Percentiles rank a stretch among this genome's conserved stretches.
Conservation (phyloP, 1,140 invertebrate genomes). For the Thalassaphorura encarpata region DNA sequence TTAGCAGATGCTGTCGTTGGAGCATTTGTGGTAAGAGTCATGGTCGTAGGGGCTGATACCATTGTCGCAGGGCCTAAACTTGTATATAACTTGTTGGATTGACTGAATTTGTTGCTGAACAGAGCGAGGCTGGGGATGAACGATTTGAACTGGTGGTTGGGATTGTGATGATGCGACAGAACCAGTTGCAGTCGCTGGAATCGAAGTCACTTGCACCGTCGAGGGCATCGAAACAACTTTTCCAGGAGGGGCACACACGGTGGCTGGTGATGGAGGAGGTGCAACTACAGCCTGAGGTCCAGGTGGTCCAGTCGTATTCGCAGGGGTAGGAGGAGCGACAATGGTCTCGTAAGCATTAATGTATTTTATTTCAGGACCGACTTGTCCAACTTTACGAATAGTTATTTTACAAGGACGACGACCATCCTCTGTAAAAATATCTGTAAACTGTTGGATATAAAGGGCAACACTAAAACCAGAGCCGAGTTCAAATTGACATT, state of each 20-base stretch:
- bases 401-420: conserved; percentile 31
- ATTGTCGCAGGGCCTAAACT: background rate
- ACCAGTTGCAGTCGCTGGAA: no score
- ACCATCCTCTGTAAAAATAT: conserved; percentile 32
- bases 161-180: no score
- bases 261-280: background rate
- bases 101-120: conserved; percentile 8
- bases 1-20: conserved; percentile 12
- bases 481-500: conserved; percentile 31
- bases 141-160: conserved; percentile 26
- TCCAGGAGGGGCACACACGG: background rate
- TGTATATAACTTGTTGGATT: background rate
- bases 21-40: background rate
- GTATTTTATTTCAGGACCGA: background rate
- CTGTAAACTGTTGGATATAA: conserved; percentile 30
- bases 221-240: background rate
- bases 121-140: conserved; percentile 28
- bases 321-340: background rate
- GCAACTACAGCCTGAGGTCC: background rate
- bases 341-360: conserved; percentile 17
- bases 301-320: background rate
- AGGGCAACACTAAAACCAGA: conserved; percentile 17
- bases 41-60: background rate
- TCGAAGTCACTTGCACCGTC: background rate
- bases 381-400: conserved; percentile 27